Conservation (phyloP, 2,797 vertebrate species). For the Aulostomus chinensis region DNA sequence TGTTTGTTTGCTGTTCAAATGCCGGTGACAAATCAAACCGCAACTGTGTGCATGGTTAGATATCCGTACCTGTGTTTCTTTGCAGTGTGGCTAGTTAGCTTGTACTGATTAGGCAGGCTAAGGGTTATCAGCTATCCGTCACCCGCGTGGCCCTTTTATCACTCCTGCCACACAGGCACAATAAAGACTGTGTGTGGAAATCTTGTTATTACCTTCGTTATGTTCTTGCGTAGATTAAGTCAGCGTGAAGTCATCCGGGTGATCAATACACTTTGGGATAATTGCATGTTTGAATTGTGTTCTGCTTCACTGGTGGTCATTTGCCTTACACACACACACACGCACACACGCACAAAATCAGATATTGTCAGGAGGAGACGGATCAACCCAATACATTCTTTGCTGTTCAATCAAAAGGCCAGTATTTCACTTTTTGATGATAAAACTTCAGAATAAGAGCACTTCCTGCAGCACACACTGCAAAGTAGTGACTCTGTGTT, state of each 20-base stretch:
- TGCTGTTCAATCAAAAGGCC: slow-evolving; percentile 32
- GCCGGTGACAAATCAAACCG: too few species aligned
- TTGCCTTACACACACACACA: slow-evolving; percentile 38
- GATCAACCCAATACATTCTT: slow-evolving; percentile 2
- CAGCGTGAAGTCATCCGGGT: slow-evolving; percentile 6
- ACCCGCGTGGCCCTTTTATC: background rate
- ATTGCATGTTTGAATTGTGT: background rate
- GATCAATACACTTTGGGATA: background rate
- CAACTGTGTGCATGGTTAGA: background rate
- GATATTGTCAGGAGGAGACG: too few species aligned
- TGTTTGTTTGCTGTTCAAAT: too few species aligned
- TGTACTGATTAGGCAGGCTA: background rate
- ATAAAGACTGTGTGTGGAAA: background rate
- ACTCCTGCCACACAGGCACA: background rate
- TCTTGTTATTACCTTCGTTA: background rate
- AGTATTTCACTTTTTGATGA: too few species aligned
- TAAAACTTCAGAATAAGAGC: too few species aligned
- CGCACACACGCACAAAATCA: too few species aligned
- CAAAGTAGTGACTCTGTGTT: slow-evolving; percentile 20
- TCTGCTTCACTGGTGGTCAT: slow-evolving; percentile 15
- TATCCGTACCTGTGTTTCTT: background rate
- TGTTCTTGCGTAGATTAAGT: slow-evolving; percentile 1
- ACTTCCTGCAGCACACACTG: too few species aligned
- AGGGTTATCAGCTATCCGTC: background rate
- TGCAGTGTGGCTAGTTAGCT: too few species aligned